Evolutionary conservation across 1,140 invertebrate species (phyloP).

Genomic region (Calephelis virginiensis): DNA sequence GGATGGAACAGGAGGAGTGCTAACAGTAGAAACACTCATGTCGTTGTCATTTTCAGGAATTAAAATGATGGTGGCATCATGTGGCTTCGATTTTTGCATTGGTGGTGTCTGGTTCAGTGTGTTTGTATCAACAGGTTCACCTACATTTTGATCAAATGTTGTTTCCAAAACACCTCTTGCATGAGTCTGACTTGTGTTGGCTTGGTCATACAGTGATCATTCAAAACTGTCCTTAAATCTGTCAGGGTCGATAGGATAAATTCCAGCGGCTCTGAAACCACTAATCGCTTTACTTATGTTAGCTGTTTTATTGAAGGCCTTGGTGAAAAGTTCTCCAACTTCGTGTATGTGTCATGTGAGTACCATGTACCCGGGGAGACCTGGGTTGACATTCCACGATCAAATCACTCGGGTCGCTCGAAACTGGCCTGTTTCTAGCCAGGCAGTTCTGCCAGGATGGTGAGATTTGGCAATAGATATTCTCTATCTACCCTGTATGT

Average conservation of each 20-base stretch:
- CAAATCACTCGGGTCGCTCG: no score
- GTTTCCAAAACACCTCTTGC: not conserved
- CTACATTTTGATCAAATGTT: not conserved
- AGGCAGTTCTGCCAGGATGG: no score
- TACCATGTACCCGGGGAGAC: no score
- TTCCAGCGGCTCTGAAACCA: conserved; percentile 5
- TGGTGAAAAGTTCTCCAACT: not conserved
- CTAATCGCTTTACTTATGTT: no score
- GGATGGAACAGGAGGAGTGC: no score
- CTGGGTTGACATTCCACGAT: no score
- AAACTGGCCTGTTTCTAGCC: no score
- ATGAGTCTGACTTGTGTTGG: conserved; percentile 8
- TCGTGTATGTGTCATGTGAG: no score
- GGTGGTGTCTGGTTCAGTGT: conserved; percentile 22
- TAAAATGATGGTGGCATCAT: not conserved
- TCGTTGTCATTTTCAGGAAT: not conserved
- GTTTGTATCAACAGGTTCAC: not conserved
- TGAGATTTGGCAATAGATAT: no score
- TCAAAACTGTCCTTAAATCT: not conserved
- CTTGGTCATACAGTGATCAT: not conserved
- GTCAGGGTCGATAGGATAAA: conserved; percentile 13
- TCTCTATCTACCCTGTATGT: no score
- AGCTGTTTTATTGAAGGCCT: conserved; percentile 14
- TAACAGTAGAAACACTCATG: not conserved
- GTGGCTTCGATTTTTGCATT: not conserved